Percentiles rank a stretch among this genome's conserved stretches.
These are phyloP conservation scores for Carettochelys insculpta DNA, from an alignment of 2,113 vertebrate species.

Conservation along the genomic window DNA sequence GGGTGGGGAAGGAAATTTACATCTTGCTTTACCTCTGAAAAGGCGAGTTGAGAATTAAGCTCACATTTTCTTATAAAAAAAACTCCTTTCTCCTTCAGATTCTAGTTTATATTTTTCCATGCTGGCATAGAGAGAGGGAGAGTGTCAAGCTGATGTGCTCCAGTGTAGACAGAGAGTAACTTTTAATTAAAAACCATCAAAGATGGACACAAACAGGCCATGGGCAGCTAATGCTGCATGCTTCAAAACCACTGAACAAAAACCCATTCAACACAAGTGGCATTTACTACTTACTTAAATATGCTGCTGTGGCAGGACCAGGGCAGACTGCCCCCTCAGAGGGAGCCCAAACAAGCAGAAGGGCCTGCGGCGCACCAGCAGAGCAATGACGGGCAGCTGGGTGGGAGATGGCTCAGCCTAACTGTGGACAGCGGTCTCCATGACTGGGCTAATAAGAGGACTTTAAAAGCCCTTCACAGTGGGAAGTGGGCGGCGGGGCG, in stretches of 20 bases:
- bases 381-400: too few relatives aligned
- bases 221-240: neutral
- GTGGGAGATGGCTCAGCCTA: too few relatives aligned
- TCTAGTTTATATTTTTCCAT: neutral
- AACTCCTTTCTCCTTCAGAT: neutral
- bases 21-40: neutral
- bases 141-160: neutral
- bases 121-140: neutral
- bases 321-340: too few relatives aligned
- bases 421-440: too few relatives aligned
- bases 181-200: neutral
- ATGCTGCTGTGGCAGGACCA: too few relatives aligned
- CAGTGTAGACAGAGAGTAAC: neutral
- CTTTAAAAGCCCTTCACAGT: too few relatives aligned
- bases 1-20: neutral
- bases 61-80: neutral
- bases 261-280: neutral
- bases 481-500: too few relatives aligned
- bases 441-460: too few relatives aligned
- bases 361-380: too few relatives aligned
- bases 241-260: neutral
- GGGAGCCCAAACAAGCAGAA: too few relatives aligned
- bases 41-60: neutral
- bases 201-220: neutral
- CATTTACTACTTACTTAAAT: neutral